phyloP scores from a whole-genome alignment of 2,797 vertebrate genomes.

The Myoxocephalus aenaeus region DNA sequence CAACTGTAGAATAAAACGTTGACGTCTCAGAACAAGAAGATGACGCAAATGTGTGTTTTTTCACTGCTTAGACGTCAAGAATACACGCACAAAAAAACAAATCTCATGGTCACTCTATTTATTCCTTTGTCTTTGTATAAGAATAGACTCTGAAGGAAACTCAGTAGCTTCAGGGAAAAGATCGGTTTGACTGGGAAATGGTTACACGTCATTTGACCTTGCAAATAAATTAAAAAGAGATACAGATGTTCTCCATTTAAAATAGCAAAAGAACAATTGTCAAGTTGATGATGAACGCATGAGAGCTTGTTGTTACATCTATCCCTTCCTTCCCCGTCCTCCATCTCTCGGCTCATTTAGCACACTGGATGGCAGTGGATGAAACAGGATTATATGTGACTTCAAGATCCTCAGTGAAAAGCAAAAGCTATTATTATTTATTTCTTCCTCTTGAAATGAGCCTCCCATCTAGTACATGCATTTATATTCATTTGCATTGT shows the following conservation, averaged over 20 bases:
- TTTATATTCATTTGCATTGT: constrained; percentile 1
- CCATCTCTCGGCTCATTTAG: constrained; percentile 46
- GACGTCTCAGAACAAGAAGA: constrained; percentile 47
- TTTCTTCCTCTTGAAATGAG: constrained; percentile 21
- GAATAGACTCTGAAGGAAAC: neutral
- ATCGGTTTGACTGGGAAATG: neutral
- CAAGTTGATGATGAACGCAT: constrained; percentile 14
- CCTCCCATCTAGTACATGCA: neutral
- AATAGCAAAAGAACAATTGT: neutral
- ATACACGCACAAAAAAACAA: neutral
- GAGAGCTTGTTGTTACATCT: constrained; percentile 28
- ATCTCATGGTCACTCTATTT: constrained; percentile 11
- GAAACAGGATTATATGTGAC: constrained; percentile 54
- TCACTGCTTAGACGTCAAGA: constrained; percentile 9
- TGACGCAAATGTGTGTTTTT: constrained; percentile 51
- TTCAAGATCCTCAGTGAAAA: constrained; percentile 44
- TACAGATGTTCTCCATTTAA: neutral
- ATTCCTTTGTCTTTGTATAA: neutral
- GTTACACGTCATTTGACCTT: neutral
- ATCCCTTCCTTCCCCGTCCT: constrained; percentile 9
- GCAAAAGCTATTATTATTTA: constrained; percentile 31
- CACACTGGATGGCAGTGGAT: constrained; percentile 44
- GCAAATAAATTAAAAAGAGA: neutral
- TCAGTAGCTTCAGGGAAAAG: neutral
- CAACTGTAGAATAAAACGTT: constrained; percentile 28